phyloP scores from a whole-genome alignment of 1,140 invertebrate species.

The Asbolus verrucosus region DNA sequence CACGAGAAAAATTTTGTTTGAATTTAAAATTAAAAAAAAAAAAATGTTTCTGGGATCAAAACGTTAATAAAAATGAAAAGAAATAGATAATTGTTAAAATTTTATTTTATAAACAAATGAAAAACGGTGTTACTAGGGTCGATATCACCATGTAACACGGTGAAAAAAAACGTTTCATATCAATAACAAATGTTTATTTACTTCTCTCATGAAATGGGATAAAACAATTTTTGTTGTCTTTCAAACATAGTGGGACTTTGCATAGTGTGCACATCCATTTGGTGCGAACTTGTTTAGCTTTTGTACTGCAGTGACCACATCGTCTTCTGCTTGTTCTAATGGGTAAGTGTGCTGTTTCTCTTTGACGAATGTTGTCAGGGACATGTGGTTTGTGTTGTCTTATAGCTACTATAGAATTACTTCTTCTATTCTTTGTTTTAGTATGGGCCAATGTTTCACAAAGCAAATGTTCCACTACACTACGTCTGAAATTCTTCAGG shows the following conservation, averaged over 20 bases:
- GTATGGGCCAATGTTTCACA: background rate
- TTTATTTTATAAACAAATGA: too few relatives aligned
- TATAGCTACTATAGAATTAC: background rate
- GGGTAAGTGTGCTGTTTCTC: background rate
- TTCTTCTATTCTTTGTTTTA: background rate
- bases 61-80: too few relatives aligned
- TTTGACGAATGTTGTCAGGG: background rate
- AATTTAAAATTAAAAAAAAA: too few relatives aligned
- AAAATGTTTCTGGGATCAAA: too few relatives aligned
- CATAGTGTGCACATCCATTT: background rate
- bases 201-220: too few relatives aligned
- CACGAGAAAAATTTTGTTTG: too few relatives aligned
- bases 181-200: too few relatives aligned
- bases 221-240: background rate
- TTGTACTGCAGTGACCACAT: conserved; percentile 1
- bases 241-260: background rate
- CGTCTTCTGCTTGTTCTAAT: background rate
- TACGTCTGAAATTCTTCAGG: conserved; percentile 30
- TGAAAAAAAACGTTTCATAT: too few relatives aligned
- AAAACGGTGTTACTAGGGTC: too few relatives aligned
- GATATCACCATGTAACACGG: too few relatives aligned
- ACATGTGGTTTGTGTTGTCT: background rate
- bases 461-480: background rate
- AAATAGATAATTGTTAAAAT: too few relatives aligned
- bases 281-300: background rate